A percentile compares a stretch with the other conserved stretches of the same genome.
Conservation (phyloP, 1,140 invertebrate genomes). For the Andricus grossulariae region DNA sequence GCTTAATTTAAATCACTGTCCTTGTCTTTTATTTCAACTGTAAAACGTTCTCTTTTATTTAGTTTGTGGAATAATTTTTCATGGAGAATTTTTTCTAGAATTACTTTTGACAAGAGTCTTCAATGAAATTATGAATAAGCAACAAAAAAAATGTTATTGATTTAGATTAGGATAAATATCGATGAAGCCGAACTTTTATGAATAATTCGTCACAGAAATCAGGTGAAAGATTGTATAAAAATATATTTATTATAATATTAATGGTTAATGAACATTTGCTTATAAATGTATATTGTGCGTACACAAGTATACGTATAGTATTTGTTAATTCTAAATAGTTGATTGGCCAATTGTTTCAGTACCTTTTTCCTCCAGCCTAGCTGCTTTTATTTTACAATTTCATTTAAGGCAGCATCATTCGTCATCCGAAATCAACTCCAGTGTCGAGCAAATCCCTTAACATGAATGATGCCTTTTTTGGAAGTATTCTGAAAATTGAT, state of each 20-base stretch:
- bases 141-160: neutral
- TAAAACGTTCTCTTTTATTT: neutral
- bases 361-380: neutral
- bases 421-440: conserved; percentile 81
- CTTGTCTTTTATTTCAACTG: neutral
- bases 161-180: neutral
- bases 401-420: neutral
- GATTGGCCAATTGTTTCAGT: neutral
- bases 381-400: neutral
- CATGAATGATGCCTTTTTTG: conserved; percentile 79
- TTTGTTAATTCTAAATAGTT: too few species aligned
- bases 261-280: conserved; percentile 13
- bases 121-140: neutral
- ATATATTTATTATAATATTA: conserved; percentile 30
- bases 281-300: conserved; percentile 13
- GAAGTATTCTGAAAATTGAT: conserved; percentile 75
- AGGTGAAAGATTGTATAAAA: conserved; percentile 24
- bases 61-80: conserved; percentile 20
- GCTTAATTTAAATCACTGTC: neutral
- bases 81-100: too few species aligned
- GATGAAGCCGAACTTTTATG: conserved; percentile 4
- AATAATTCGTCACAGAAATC: neutral
- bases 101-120: neutral
- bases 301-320: neutral
- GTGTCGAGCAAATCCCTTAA: conserved; percentile 80